Evolutionary conservation across 1,140 invertebrate species (phyloP).

Genomic region (Rhyzopertha dominica): DNA sequence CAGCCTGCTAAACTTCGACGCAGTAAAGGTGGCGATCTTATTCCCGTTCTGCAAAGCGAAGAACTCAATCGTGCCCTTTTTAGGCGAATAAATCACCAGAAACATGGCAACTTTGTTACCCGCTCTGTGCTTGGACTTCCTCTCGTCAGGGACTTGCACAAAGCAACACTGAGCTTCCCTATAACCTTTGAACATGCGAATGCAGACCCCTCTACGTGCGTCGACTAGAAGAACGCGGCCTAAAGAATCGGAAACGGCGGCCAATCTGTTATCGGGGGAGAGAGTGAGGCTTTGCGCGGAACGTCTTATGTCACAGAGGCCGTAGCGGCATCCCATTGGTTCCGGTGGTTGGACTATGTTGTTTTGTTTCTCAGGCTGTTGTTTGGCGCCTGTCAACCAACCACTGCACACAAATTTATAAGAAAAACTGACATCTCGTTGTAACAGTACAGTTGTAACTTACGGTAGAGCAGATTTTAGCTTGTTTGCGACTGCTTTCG

Average conservation of each 20-base stretch:
- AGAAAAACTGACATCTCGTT: neutral
- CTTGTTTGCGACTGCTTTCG: conserved; percentile 82
- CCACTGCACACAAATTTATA: conserved; percentile 42
- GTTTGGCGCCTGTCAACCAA: conserved; percentile 55
- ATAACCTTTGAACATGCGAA: conserved; percentile 92
- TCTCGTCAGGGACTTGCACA: conserved; percentile 68
- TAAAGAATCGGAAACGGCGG: conserved; percentile 77
- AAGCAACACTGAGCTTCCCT: conserved; percentile 90
- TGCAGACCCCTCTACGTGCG: conserved; percentile 67
- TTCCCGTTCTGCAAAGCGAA: conserved; percentile 81
- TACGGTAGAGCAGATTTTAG: conserved; percentile 81
- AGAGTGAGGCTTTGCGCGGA: conserved; percentile 65
- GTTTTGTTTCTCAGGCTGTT: conserved; percentile 45
- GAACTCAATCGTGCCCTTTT: conserved; percentile 79
- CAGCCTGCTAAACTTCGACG: conserved; percentile 75
- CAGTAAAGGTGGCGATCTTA: conserved; percentile 84
- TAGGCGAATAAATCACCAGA: conserved; percentile 80
- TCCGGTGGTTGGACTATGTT: conserved; percentile 54
- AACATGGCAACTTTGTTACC: conserved; percentile 60
- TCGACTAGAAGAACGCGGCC: conserved; percentile 84
- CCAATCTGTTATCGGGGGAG: conserved; percentile 75
- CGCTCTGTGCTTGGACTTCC: conserved; percentile 45
- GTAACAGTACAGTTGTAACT: conserved; percentile 41
- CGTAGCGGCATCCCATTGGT: conserved; percentile 65
- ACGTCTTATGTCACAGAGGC: conserved; percentile 77